phyloP scores from a whole-genome alignment of 2,888 invertebrate genomes.

The Escarpia spicata region DNA sequence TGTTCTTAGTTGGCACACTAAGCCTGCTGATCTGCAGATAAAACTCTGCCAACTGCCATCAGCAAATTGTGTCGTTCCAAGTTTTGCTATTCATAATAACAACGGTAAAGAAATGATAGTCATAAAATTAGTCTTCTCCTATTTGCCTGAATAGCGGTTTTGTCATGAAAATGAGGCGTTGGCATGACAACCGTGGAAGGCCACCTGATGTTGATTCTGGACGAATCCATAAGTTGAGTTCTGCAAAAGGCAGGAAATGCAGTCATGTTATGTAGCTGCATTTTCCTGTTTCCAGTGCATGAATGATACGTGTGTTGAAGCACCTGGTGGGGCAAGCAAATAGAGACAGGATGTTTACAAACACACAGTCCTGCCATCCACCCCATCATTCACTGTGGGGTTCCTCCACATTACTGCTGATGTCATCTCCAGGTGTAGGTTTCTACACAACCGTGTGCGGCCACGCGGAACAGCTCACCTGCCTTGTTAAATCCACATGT shows the following conservation, averaged over 20 bases:
- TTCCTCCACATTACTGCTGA: not conserved
- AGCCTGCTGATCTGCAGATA: not conserved
- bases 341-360: conserved; percentile 10
- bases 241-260: conserved; percentile 12
- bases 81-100: not conserved
- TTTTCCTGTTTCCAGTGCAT: not conserved
- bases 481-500: not conserved
- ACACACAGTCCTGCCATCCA: not conserved
- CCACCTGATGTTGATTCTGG: not conserved
- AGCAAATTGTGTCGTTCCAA: not conserved
- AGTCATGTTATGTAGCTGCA: not conserved
- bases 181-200: not conserved
- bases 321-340: not conserved
- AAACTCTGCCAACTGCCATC: not conserved
- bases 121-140: not conserved
- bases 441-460: not conserved
- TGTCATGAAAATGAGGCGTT: not conserved
- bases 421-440: not conserved
- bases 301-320: not conserved
- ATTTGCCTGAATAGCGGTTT: not conserved
- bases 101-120: not conserved
- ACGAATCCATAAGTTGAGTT: not conserved
- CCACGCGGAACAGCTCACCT: not conserved
- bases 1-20: not conserved
- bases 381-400: not conserved